Conservation (phyloP, 2,113 vertebrate species). For the Menidia beryllina region DNA sequence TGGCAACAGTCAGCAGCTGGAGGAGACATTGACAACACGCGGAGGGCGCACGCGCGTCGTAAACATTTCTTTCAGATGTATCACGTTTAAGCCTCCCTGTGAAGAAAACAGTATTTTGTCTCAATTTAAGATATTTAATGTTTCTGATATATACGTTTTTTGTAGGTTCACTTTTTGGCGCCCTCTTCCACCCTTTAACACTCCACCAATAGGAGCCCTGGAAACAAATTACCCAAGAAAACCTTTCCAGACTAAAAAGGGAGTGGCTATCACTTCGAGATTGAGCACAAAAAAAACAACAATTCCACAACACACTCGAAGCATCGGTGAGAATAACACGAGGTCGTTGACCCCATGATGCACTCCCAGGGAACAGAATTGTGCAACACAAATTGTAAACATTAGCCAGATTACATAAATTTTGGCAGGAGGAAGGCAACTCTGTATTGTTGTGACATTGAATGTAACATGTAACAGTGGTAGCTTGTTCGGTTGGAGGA, state of each 20-base stretch:
- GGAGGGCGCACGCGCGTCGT: no score
- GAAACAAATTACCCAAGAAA: background rate
- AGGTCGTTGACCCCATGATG: conserved; percentile 45
- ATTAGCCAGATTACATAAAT: conserved; percentile 71
- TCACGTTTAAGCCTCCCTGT: no score
- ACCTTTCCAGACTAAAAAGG: background rate
- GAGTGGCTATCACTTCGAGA: background rate
- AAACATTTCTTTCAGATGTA: no score
- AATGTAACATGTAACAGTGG: background rate
- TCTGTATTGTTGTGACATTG: conserved; percentile 21
- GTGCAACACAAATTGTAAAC: conserved; percentile 61
- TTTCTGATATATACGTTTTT: background rate
- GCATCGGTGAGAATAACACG: conserved; percentile 3
- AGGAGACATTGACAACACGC: conserved; percentile 1
- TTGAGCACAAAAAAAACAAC: background rate
- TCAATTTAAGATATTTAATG: no score
- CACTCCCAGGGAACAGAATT: conserved; percentile 28
- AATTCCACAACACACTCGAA: background rate
- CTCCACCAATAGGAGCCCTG: background rate
- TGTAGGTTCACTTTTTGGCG: background rate
- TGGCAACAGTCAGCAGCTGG: conserved; percentile 10
- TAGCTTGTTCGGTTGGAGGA: background rate
- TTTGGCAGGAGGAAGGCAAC: background rate
- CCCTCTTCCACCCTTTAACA: background rate
- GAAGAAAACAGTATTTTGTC: no score